Conservation (phyloP, 2,113 vertebrate species). For the Theristicus caerulescens region DNA sequence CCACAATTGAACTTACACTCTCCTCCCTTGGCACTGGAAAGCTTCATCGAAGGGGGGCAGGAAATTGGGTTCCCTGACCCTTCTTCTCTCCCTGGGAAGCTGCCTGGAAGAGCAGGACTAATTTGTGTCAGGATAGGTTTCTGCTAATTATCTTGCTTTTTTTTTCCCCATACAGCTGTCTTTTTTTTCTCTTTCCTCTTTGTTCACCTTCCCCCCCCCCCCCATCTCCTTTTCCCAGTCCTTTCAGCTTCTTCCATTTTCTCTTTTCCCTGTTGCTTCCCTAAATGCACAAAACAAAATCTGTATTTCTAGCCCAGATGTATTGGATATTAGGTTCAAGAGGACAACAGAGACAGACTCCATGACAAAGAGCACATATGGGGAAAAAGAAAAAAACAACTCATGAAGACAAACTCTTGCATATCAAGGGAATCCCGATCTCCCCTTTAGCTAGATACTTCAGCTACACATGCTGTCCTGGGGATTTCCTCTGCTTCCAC, state of each 20-base stretch:
- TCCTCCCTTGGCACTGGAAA: neutral
- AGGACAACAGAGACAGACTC: neutral
- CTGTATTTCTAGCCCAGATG: neutral
- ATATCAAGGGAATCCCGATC: neutral
- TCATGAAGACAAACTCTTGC: neutral
- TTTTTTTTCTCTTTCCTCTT: neutral
- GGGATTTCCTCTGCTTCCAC: neutral
- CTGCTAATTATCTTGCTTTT: neutral
- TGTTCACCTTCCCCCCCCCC: accelerated
- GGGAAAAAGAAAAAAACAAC: neutral
- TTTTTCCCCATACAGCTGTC: too few species aligned
- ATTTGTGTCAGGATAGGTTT: neutral
- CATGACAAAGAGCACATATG: neutral
- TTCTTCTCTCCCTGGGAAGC: neutral
- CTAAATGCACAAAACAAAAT: neutral
- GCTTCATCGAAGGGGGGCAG: neutral
- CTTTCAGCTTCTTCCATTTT: neutral
- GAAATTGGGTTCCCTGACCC: neutral
- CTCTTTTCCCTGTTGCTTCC: neutral
- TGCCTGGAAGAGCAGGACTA: neutral
- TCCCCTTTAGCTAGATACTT: neutral
- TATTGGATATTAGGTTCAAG: neutral
- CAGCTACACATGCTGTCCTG: neutral
- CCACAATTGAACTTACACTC: neutral
- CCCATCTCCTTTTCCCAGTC: neutral